Evolutionary conservation across 35 echinoderm and acorn worm genomes (phyloP).

Genomic region (Ptychodera flava): DNA sequence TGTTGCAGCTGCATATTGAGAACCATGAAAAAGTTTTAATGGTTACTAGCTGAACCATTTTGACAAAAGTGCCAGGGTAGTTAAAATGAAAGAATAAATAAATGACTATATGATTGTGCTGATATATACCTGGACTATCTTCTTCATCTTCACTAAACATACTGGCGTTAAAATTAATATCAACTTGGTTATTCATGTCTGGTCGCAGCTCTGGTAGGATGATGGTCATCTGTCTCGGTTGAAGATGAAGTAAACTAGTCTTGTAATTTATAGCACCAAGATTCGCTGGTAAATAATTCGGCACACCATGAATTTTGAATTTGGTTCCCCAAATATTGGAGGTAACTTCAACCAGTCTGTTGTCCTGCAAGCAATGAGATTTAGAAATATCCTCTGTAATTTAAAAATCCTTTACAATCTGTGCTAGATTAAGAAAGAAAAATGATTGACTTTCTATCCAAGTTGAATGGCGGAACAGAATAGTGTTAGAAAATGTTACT

Average conservation of each 20-base stretch:
- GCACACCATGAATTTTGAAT: slow-evolving; percentile 91
- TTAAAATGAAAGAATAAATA: too few species aligned
- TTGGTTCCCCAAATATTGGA: slow-evolving; percentile 99
- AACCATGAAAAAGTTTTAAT: too few species aligned
- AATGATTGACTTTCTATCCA: too few species aligned
- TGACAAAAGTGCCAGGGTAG: too few species aligned
- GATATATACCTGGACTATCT: background rate
- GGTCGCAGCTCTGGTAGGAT: slow-evolving; percentile 73
- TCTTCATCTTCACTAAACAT: slow-evolving; percentile 92
- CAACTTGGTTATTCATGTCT: slow-evolving; percentile 50
- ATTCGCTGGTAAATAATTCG: slow-evolving; percentile 73
- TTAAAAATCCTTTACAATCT: background rate
- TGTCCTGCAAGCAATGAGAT: slow-evolving; percentile 44
- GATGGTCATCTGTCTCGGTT: slow-evolving; percentile 98
- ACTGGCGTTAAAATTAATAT: slow-evolving; percentile 76
- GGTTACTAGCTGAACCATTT: too few species aligned
- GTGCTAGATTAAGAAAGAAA: too few species aligned
- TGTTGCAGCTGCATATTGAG: too few species aligned
- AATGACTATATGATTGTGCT: too few species aligned
- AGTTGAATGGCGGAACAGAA: too few species aligned
- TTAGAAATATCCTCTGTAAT: background rate
- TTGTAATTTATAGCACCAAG: slow-evolving; percentile 91
- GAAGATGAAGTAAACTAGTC: slow-evolving; percentile 93
- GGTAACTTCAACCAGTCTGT: slow-evolving; percentile 76
- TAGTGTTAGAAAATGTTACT: too few species aligned